phyloP scores from a whole-genome alignment of 2,888 invertebrate genomes.

The Maniola hyperantus region DNA sequence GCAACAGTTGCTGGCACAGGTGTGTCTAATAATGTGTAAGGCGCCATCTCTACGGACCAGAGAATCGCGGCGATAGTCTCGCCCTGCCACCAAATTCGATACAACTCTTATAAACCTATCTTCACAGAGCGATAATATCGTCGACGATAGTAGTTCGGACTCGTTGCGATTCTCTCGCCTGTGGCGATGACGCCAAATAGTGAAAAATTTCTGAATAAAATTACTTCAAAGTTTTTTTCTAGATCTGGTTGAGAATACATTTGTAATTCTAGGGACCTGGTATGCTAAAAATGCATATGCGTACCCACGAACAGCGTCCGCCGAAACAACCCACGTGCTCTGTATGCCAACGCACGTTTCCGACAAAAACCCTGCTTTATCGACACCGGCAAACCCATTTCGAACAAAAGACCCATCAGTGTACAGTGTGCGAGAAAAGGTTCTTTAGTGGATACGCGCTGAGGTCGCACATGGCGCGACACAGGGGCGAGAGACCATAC shows the following conservation, averaged over 20 bases:
- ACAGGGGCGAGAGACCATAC: conserved; percentile 77
- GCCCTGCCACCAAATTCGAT: no score
- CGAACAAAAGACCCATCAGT: conserved; percentile 78
- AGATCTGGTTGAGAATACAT: neutral
- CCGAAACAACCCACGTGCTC: conserved; percentile 84
- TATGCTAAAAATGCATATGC: conserved; percentile 86
- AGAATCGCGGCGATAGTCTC: no score
- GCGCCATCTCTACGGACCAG: no score
- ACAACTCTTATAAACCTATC: no score
- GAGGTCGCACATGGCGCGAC: conserved; percentile 77
- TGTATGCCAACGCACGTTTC: conserved; percentile 83
- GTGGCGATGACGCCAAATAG: no score
- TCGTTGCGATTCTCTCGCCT: no score
- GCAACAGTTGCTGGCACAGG: no score
- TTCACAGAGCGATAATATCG: no score
- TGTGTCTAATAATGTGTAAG: no score
- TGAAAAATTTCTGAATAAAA: no score
- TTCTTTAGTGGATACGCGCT: conserved; percentile 79
- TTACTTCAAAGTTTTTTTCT: no score
- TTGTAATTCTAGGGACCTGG: conserved; percentile 77
- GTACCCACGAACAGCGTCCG: conserved; percentile 83
- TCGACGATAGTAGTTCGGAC: no score
- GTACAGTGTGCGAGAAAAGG: conserved; percentile 75
- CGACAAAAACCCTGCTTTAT: conserved; percentile 83
- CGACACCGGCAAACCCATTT: conserved; percentile 85